Evolutionary conservation across 2,888 invertebrate species (phyloP).

Genomic region (Pandemis corylana): DNA sequence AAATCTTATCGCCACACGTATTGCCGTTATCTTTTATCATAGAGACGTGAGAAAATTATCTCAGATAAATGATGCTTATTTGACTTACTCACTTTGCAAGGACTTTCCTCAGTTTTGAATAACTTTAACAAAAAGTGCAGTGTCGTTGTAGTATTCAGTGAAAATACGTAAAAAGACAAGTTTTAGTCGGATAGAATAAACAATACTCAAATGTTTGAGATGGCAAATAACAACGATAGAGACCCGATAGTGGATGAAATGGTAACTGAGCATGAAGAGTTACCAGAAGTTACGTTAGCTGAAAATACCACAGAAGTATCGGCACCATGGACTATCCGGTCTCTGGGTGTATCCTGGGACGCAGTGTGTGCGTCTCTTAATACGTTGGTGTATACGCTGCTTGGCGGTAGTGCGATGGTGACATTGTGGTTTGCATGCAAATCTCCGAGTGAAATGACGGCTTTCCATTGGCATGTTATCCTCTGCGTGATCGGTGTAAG

Average conservation of each 20-base stretch:
- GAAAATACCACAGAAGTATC: background rate
- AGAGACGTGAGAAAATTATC: constrained; percentile 58
- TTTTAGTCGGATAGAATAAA: background rate
- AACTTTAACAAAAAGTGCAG: constrained; percentile 1
- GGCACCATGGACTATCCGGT: background rate
- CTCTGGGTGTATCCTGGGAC: constrained; percentile 28
- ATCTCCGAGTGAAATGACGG: constrained; percentile 47
- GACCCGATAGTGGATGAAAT: constrained; percentile 30
- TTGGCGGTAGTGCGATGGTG: constrained; percentile 51
- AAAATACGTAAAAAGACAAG: background rate
- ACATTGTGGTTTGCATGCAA: constrained; percentile 52
- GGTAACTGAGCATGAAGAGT: constrained; percentile 28
- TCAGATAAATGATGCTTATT: constrained; percentile 54
- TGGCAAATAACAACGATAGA: constrained; percentile 14
- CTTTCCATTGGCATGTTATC: constrained; percentile 52
- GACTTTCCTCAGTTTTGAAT: constrained; percentile 13
- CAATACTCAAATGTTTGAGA: constrained; percentile 1
- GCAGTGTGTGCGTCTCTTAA: constrained; percentile 46
- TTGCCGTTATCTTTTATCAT: constrained; percentile 48
- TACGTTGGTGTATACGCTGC: constrained; percentile 48
- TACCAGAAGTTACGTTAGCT: background rate
- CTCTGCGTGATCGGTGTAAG: constrained; percentile 52
- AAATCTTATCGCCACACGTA: constrained; percentile 30
- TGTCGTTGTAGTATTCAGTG: background rate
- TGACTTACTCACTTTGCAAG: constrained; percentile 15